phyloP scores from a whole-genome alignment of 2,888 invertebrate genomes.

The Heliconius ethilla region DNA sequence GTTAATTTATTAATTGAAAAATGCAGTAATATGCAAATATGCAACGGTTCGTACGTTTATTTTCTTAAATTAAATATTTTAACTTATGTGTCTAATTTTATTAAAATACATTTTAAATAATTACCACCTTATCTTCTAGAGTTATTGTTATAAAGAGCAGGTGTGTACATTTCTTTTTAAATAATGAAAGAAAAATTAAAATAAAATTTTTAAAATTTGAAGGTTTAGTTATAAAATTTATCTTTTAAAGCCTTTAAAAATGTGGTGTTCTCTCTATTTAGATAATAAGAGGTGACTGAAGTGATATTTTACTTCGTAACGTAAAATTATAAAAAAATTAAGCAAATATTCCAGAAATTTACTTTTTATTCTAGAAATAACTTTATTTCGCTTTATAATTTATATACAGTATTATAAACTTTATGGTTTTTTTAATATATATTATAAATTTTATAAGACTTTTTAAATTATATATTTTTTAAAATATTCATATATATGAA shows the following conservation, averaged over 20 bases:
- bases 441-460: too few relatives aligned
- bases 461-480: background rate
- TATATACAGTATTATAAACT: background rate
- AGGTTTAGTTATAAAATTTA: too few relatives aligned
- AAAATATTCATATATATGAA: slow-evolving; percentile 17
- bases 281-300: background rate
- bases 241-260: background rate
- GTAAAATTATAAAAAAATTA: background rate
- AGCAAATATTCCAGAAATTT: too few relatives aligned
- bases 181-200: too few relatives aligned
- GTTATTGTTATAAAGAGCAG: too few relatives aligned
- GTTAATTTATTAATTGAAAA: background rate
- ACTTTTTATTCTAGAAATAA: background rate
- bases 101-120: too few relatives aligned
- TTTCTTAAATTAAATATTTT: background rate
- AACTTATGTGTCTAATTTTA: background rate
- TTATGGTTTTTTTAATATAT: background rate
- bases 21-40: background rate
- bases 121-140: too few relatives aligned
- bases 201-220: too few relatives aligned
- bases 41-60: background rate
- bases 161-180: too few relatives aligned
- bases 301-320: background rate
- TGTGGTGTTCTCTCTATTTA: background rate
- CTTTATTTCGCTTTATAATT: background rate